These are phyloP conservation scores for Rhineura floridana DNA, from an alignment of 2,113 vertebrate genomes.

Conservation along the genomic window DNA sequence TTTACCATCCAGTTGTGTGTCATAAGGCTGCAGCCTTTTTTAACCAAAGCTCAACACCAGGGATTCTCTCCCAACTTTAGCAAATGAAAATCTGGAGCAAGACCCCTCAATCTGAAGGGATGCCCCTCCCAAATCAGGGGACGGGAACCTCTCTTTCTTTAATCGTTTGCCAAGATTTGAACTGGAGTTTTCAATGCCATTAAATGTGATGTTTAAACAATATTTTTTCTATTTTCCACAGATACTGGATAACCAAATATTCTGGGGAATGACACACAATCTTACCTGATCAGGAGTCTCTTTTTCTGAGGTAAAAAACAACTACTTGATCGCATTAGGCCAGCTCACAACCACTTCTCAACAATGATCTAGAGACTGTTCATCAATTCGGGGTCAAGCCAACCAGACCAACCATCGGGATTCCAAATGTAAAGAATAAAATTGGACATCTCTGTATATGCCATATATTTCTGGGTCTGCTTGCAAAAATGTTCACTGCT, in stretches of 20 bases:
- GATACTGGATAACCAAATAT: neutral
- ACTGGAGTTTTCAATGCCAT: neutral
- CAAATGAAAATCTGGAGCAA: too few species aligned
- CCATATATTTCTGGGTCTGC: neutral
- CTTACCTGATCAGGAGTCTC: neutral
- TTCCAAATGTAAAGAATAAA: neutral
- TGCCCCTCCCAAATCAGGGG: too few species aligned
- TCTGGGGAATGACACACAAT: neutral
- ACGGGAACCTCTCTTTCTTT: too few species aligned
- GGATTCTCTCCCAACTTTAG: too few species aligned
- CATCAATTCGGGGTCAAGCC: neutral
- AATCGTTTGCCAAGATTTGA: too few species aligned
- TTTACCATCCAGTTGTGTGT: too few species aligned
- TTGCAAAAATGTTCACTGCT: neutral
- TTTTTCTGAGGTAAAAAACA: neutral
- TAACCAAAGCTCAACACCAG: too few species aligned
- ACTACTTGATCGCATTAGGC: neutral
- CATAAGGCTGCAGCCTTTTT: too few species aligned
- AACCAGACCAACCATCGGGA: neutral
- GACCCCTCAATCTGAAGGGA: too few species aligned
- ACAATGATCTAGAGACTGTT: neutral
- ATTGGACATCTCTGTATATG: neutral
- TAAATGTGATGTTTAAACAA: neutral
- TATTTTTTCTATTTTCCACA: neutral
- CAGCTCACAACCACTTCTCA: neutral